Evolutionary conservation across 2,888 invertebrate genomes (phyloP), one percentile per base, ranked within the genome.

Genomic region (Eupithecia insigniata): DNA sequence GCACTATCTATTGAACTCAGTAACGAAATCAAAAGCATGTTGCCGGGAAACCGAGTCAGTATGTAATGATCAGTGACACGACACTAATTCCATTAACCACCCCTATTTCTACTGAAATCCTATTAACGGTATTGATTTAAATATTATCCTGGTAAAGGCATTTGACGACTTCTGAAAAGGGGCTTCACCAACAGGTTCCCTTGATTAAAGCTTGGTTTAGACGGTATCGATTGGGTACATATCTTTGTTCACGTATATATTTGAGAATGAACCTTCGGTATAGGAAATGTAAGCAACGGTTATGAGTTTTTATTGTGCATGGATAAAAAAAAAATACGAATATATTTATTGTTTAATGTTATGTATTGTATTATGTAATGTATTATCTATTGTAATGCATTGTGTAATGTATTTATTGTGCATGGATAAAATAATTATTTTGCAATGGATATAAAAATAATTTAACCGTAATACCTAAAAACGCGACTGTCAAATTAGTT

Each of bases 61-160:
- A 72, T 70, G 61, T 66, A 51, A 70, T 68, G 74, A 72, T 76
- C 74, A 78, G 69, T 76, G 74, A 78, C 74, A 76, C 76, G 73
- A 28, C 30, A 26, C 66, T 79, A 76, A 79, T 78, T 66, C 76
- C 73, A 78, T 79, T 79, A 79, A 69, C 72, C 74, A 74, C 78
- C 72, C 76, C 74, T 68, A 70, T 70, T 68, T 66, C 74, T 73
- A 76, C 76, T 76, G 12, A 34, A 74, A 79, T 76, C 76, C 78
- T 74, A 76, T 78, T 79, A 79, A 76, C 66, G 69, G 62, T 78
- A 79, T 79, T 79, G 79, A 78, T 79, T 76, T 76, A 69, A 74
- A 75, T 78, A 68, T 69, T 69, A 73, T 73, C 39, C 39, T 26
- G 58, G 26, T 22, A 36, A 55, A 39, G 16, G 32, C 22, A 70